phyloP scores from a whole-genome alignment of 37 sponge, comb jelly and placozoan species.

The Geodia barretti region DNA sequence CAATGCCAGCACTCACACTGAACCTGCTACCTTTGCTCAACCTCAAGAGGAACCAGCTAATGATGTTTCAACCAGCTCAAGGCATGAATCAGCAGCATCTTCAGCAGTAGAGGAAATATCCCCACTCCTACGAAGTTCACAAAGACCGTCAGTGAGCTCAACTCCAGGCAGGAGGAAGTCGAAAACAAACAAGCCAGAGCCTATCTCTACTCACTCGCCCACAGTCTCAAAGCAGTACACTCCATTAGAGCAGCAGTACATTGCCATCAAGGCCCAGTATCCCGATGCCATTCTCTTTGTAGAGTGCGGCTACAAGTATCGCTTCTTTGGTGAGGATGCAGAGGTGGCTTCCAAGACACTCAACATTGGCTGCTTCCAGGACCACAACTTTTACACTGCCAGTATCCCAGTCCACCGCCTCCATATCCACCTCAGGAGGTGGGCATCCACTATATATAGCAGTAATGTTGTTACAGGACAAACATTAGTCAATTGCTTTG shows the following conservation, averaged over 20 bases:
- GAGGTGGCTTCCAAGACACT: conserved; percentile 49
- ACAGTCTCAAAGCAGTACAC: conserved; percentile 14
- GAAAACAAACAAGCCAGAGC: background rate
- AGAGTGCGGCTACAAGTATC: conserved; percentile 64
- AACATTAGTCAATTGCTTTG: too few relatives aligned
- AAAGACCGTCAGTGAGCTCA: background rate
- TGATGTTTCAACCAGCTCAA: too few relatives aligned
- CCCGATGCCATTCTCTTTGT: conserved; percentile 58
- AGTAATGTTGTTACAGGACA: too few relatives aligned
- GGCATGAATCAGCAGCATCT: too few relatives aligned
- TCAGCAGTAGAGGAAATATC: background rate
- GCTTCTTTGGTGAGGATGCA: conserved; percentile 61
- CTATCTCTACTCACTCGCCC: background rate
- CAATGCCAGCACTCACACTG: too few relatives aligned
- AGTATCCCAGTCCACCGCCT: conserved; percentile 48
- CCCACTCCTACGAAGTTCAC: background rate
- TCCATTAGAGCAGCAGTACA: conserved; percentile 52
- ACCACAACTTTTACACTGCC: conserved; percentile 50
- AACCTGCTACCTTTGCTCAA: too few relatives aligned
- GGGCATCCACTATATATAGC: too few relatives aligned
- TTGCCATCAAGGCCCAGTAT: conserved; percentile 42
- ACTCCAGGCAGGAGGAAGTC: background rate
- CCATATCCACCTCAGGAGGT: conserved; percentile 53
- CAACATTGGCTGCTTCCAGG: conserved; percentile 46
- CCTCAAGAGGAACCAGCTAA: too few relatives aligned